Conservation (phyloP, 2,797 vertebrate species). For the Tragelaphus oryx region DNA sequence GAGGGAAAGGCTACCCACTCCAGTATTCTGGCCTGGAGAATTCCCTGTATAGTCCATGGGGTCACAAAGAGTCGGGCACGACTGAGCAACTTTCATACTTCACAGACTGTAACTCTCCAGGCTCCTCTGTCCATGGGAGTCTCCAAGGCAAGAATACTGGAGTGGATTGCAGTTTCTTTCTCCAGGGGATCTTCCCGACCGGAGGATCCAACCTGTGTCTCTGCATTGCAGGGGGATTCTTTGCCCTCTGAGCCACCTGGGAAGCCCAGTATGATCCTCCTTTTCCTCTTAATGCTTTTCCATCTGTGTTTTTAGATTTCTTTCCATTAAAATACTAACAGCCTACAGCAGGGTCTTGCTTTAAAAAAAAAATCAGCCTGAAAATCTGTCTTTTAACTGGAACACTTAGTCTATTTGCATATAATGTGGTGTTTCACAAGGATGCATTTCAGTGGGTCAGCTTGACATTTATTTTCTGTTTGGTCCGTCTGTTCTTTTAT, state of each 20-base stretch:
- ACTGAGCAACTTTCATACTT: background rate
- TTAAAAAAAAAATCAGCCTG: background rate
- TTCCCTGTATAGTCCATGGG: background rate
- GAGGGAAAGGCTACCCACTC: background rate
- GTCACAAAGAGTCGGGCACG: fast-evolving
- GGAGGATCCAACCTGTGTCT: background rate
- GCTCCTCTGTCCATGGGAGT: background rate
- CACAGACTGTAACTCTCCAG: fast-evolving
- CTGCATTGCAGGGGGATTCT: background rate
- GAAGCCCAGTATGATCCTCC: too few species aligned
- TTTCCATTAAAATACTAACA: background rate
- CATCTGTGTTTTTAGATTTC: background rate
- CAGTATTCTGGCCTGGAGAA: background rate
- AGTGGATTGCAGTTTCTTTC: background rate
- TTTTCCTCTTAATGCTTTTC: background rate
- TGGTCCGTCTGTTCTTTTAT: background rate
- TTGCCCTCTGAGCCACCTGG: background rate
- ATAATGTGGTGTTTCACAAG: background rate
- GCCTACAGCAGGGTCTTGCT: background rate
- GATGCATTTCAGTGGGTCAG: background rate
- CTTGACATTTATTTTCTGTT: background rate
- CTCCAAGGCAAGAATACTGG: background rate
- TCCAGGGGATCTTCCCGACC: background rate
- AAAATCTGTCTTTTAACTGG: background rate
- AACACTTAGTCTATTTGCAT: background rate